Percentiles rank a stretch among this genome's conserved stretches.
Evolutionary conservation across 2,113 vertebrate genomes (phyloP).

Genomic region (Odontesthes bonariensis): DNA sequence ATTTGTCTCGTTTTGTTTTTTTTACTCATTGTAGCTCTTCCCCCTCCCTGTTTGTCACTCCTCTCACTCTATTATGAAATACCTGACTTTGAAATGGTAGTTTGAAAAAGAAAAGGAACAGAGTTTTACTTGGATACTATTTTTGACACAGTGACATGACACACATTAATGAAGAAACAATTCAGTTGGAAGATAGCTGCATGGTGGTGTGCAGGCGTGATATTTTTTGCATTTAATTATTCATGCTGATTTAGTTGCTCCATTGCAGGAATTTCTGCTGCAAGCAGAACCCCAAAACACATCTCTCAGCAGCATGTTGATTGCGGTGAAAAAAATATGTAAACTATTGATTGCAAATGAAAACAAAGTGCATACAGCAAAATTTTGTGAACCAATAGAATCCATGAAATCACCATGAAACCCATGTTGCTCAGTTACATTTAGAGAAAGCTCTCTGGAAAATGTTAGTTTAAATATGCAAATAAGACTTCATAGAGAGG

Average conservation of each 20-base stretch:
- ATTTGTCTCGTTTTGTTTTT: constrained; percentile 22
- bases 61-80: constrained; percentile 1
- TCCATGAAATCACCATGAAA: not conserved
- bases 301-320: constrained; percentile 42
- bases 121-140: not conserved
- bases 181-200: not conserved
- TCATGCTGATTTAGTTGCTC: constrained; percentile 7
- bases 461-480: no score
- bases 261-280: constrained; percentile 7
- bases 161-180: not conserved
- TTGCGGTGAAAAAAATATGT: constrained; percentile 7
- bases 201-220: not conserved
- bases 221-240: not conserved
- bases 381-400: not conserved
- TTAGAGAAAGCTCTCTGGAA: no score
- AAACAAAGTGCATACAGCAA: constrained; percentile 54
- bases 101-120: constrained; percentile 1
- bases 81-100: not conserved
- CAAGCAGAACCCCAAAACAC: not conserved
- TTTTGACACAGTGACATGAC: constrained; percentile 1
- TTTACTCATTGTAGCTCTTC: constrained; percentile 10
- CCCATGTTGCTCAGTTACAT: not conserved
- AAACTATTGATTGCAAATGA: constrained; percentile 13
- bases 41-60: not conserved
- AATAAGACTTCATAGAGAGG: no score